phyloP scores from a whole-genome alignment of 2,113 vertebrate species.

The Otocyon megalotis region DNA sequence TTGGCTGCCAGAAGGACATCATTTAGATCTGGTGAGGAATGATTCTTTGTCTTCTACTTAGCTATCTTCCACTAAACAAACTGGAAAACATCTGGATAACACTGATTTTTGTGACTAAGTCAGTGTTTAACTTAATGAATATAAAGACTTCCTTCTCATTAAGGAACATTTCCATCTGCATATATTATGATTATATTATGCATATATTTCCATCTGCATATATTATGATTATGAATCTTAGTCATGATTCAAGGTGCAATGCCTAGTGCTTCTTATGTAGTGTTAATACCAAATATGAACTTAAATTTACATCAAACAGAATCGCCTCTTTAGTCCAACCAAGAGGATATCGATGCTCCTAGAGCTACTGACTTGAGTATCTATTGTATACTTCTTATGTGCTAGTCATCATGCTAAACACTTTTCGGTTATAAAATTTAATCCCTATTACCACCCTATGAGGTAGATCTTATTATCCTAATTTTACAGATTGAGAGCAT shows the following conservation, averaged over 20 bases:
- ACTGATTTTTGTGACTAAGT: constrained; percentile 47
- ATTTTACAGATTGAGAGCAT: background rate
- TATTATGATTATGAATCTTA: too few relatives aligned
- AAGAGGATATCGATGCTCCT: background rate
- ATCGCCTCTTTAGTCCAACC: background rate
- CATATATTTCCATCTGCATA: too few relatives aligned
- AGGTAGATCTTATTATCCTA: background rate
- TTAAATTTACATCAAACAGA: background rate
- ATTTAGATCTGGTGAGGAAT: background rate
- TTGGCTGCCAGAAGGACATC: background rate
- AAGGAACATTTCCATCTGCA: background rate
- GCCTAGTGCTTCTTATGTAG: background rate
- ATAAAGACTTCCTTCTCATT: background rate
- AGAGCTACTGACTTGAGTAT: background rate
- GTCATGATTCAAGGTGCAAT: background rate
- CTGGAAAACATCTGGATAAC: constrained; percentile 3
- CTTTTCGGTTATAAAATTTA: background rate
- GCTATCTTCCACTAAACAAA: background rate
- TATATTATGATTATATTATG: too few relatives aligned
- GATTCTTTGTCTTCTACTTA: background rate
- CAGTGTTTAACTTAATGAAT: constrained; percentile 9
- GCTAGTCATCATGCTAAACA: constrained; percentile 1
- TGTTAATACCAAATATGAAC: background rate
- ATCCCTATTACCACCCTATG: background rate
- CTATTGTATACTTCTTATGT: background rate